These are phyloP conservation scores for Drosophila rellima DNA, from an alignment of 2,888 invertebrate genomes.

Conservation along the genomic window DNA sequence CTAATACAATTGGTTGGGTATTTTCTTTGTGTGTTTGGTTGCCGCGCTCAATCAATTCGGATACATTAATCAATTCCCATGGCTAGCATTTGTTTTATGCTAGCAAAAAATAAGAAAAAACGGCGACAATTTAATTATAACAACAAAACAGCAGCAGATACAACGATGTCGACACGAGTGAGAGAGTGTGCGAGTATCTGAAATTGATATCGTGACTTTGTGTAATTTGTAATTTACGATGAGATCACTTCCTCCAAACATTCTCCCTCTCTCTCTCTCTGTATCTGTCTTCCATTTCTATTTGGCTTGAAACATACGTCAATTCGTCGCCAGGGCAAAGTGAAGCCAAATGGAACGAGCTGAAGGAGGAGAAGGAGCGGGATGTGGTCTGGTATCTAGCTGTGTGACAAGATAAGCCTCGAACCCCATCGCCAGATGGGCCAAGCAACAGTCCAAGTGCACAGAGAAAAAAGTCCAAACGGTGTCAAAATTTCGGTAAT, in stretches of 20 bases:
- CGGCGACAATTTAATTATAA: conserved; percentile 81
- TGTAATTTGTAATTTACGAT: conserved; percentile 83
- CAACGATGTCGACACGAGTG: conserved; percentile 52
- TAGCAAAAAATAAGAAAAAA: conserved; percentile 26
- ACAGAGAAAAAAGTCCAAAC: too few relatives aligned
- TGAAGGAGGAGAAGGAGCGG: background rate
- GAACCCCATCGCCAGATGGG: conserved; percentile 21
- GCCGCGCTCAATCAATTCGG: conserved; percentile 60
- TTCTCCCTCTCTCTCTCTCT: conserved; percentile 34
- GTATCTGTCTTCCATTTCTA: conserved; percentile 16
- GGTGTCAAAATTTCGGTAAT: too few relatives aligned
- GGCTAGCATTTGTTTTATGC: conserved; percentile 44
- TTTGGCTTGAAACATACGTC: conserved; percentile 67
- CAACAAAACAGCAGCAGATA: conserved; percentile 68
- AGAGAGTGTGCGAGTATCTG: conserved; percentile 57
- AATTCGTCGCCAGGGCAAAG: conserved; percentile 62
- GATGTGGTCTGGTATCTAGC: conserved; percentile 26
- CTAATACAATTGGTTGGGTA: conserved; percentile 60
- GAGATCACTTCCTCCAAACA: conserved; percentile 81
- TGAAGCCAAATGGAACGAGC: conserved; percentile 24
- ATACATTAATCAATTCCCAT: conserved; percentile 78
- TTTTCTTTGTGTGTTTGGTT: conserved; percentile 15
- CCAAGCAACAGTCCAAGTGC: conserved; percentile 15
- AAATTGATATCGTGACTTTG: conserved; percentile 83
- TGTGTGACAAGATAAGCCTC: conserved; percentile 74